Conservation (phyloP, 2,113 vertebrate genomes). For the Urocynchramus pylzowi region DNA sequence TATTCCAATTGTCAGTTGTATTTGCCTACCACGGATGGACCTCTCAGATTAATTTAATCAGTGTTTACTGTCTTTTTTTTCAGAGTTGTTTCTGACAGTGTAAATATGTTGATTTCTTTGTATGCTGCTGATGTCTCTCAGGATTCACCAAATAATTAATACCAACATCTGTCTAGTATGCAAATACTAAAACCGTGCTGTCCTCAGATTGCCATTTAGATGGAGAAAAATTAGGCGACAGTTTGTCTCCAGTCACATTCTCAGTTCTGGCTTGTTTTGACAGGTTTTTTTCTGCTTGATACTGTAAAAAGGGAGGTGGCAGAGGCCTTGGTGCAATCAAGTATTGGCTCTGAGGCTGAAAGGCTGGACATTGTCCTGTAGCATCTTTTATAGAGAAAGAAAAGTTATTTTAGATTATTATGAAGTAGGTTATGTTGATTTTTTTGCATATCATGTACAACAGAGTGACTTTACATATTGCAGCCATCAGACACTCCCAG, state of each 20-base stretch:
- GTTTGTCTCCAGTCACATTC: not conserved
- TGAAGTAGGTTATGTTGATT: not conserved
- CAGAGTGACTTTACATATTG: not conserved
- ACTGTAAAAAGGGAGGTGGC: not conserved
- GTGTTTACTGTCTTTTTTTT: not conserved
- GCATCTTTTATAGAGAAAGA: not conserved
- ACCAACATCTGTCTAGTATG: conserved; percentile 11
- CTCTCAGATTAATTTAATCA: not conserved
- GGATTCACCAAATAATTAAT: conserved; percentile 32
- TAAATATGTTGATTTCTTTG: not conserved
- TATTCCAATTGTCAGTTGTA: not conserved
- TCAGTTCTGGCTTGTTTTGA: not conserved
- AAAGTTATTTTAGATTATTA: not conserved
- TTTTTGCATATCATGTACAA: not conserved
- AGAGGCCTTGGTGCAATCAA: not conserved
- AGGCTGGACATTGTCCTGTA: not conserved
- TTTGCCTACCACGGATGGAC: not conserved
- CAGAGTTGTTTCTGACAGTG: not conserved
- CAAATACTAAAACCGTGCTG: not conserved
- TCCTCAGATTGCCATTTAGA: not conserved
- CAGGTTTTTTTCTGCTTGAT: not conserved
- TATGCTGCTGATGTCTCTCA: not conserved
- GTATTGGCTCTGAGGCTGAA: not conserved
- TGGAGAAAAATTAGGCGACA: not conserved
- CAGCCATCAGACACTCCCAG: not conserved